A percentile compares a stretch with the other conserved stretches of the same genome.
Conservation (phyloP, 2,113 vertebrate species). For the human region DNA sequence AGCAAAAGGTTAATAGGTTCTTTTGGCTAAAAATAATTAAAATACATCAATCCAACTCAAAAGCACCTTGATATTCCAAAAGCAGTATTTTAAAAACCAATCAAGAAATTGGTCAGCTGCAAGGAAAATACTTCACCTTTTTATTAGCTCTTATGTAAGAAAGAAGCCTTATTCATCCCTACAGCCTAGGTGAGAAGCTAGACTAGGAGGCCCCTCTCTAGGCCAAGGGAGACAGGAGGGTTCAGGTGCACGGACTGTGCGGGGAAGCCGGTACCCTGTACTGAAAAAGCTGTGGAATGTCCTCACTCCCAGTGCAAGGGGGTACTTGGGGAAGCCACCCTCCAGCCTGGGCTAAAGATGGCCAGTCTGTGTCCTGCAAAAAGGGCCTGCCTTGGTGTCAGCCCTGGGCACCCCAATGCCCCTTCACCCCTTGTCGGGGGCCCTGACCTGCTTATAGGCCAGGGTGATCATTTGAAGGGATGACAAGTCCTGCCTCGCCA, state of each 20-base stretch:
- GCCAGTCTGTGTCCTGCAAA: background rate
- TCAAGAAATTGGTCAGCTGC: background rate
- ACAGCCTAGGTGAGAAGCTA: background rate
- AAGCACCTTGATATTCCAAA: background rate
- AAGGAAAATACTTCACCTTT: background rate
- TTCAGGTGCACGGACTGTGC: accelerated
- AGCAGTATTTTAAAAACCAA: background rate
- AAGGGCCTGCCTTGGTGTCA: background rate
- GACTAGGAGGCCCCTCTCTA: too few relatives aligned
- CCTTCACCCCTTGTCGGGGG: accelerated
- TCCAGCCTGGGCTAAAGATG: background rate
- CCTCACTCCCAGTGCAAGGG: background rate
- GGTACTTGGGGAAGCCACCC: too few relatives aligned
- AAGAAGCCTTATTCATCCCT: background rate
- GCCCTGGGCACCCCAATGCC: background rate
- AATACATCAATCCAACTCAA: background rate
- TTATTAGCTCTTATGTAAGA: background rate
- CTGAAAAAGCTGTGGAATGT: background rate
- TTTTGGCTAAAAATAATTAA: background rate
- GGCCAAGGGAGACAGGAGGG: background rate
- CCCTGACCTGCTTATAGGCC: background rate
- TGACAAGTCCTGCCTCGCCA: background rate
- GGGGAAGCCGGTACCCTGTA: background rate
- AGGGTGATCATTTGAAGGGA: background rate
- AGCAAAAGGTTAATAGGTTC: background rate